These are phyloP conservation scores for Parapristionchus giblindavisi DNA, from an alignment of 2,888 invertebrate species.

Conservation along the genomic window DNA sequence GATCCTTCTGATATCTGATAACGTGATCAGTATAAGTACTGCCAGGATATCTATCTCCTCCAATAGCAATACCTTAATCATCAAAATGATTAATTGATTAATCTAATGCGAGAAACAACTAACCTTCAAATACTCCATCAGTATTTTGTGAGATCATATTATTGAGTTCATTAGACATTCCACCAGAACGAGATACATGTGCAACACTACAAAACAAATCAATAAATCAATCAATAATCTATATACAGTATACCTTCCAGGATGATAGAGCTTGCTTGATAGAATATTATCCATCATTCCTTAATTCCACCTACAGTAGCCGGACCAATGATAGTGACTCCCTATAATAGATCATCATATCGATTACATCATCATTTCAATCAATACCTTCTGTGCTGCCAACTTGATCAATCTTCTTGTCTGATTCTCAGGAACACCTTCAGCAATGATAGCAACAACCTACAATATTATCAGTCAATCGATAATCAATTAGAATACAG, in stretches of 20 bases:
- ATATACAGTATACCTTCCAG: slow-evolving; percentile 77
- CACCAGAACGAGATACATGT: slow-evolving; percentile 96
- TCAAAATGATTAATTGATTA: slow-evolving; percentile 75
- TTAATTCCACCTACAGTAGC: slow-evolving; percentile 88
- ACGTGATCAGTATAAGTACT: slow-evolving; percentile 98
- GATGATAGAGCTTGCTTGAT: slow-evolving; percentile 92
- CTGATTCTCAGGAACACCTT: slow-evolving; percentile 98
- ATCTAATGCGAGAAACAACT: not conserved
- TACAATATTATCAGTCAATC: slow-evolving; percentile 71
- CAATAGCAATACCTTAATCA: slow-evolving; percentile 95
- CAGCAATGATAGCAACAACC: slow-evolving; percentile 96
- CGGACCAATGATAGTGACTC: slow-evolving; percentile 84
- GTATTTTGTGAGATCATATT: slow-evolving; percentile 96
- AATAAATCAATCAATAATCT: not conserved
- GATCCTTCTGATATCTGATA: slow-evolving; percentile 80
- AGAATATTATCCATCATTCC: slow-evolving; percentile 99
- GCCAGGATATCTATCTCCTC: slow-evolving; percentile 94
- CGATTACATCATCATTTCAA: not conserved
- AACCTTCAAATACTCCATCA: slow-evolving; percentile 85
- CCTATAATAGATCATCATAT: slow-evolving; percentile 74
- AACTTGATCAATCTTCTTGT: slow-evolving; percentile 85
- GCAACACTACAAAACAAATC: slow-evolving; percentile 83
- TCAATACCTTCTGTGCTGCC: slow-evolving; percentile 32
- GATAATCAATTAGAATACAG: not conserved
- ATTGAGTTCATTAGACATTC: slow-evolving; percentile 99